Evolutionary conservation across 2,113 vertebrate genomes (phyloP).

Genomic region (Archilochus colubris): DNA sequence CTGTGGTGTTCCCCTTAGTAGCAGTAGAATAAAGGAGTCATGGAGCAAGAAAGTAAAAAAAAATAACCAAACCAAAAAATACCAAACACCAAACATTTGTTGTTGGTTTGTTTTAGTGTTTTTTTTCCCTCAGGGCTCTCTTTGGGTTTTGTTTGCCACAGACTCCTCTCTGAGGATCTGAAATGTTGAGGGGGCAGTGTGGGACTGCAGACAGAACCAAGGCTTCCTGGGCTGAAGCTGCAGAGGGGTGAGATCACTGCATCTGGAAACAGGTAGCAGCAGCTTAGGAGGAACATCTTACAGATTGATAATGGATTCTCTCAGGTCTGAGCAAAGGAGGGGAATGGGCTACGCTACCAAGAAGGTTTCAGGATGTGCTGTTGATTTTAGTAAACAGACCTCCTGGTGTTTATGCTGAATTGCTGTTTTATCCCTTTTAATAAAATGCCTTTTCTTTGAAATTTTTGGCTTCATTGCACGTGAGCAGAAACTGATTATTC

Average conservation of each 20-base stretch:
- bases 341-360: neutral
- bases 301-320: neutral
- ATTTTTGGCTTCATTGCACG: neutral
- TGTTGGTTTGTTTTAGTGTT: too few species aligned
- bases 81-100: neutral
- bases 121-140: neutral
- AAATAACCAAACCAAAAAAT: neutral
- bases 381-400: neutral
- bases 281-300: neutral
- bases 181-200: neutral
- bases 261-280: neutral
- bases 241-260: neutral
- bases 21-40: neutral
- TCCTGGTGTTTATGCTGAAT: neutral
- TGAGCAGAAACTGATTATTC: slow-evolving; percentile 45
- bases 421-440: neutral
- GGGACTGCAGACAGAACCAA: neutral
- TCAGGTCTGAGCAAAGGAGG: neutral
- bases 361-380: neutral
- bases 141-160: neutral
- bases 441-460: slow-evolving; percentile 16
- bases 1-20: neutral
- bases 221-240: neutral
- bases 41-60: neutral
- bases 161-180: neutral